Evolutionary conservation across 2,888 invertebrate genomes (phyloP).

Genomic region (Mesopsocus fuscifrons): DNA sequence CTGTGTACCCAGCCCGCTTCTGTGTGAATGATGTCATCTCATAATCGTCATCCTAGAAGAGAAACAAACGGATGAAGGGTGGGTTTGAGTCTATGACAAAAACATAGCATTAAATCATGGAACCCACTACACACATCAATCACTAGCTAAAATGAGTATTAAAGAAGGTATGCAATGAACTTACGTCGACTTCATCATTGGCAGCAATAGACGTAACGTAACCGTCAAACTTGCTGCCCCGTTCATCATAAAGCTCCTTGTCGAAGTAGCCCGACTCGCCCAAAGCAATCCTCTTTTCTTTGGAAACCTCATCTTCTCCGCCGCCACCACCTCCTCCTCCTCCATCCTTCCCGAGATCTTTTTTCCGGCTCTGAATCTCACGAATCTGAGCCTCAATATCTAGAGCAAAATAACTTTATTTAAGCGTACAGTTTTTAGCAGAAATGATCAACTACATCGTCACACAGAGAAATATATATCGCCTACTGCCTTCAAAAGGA

Average conservation of each 20-base stretch:
- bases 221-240: constrained; percentile 70
- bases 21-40: constrained; percentile 51
- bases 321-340: constrained; percentile 18
- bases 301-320: constrained; percentile 22
- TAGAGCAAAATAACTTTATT: constrained; percentile 27
- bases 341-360: constrained; percentile 44
- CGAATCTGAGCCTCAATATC: constrained; percentile 90
- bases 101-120: constrained; percentile 9
- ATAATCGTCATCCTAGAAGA: constrained; percentile 60
- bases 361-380: constrained; percentile 77
- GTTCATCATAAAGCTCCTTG: constrained; percentile 79
- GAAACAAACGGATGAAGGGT: constrained; percentile 2
- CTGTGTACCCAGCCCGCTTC: constrained; percentile 59
- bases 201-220: constrained; percentile 94
- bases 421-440: constrained; percentile 3
- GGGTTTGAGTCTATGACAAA: not conserved
- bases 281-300: constrained; percentile 62
- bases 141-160: not conserved
- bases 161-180: too few species aligned
- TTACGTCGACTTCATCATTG: constrained; percentile 77
- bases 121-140: too few species aligned
- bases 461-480: not conserved
- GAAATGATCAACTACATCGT: constrained; percentile 2
- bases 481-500: not conserved
- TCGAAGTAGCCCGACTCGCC: constrained; percentile 78